These are phyloP conservation scores for Bombus sibiricus DNA, from an alignment of 1,140 invertebrate species.

Conservation along the genomic window DNA sequence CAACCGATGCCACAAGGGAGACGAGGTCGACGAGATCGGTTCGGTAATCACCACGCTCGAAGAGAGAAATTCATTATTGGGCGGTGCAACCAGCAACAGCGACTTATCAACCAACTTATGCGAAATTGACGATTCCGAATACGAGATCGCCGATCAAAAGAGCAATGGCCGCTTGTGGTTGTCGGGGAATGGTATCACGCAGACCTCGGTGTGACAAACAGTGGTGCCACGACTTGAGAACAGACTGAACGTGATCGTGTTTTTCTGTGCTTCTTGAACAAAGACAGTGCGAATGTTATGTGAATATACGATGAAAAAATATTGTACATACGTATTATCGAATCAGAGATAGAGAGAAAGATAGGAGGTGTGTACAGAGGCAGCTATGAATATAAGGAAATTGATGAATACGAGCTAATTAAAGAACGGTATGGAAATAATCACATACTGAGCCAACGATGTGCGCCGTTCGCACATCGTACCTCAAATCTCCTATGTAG, in stretches of 20 bases:
- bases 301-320: constrained; percentile 66
- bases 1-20: constrained; percentile 81
- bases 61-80: constrained; percentile 89
- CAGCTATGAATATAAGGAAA: constrained; percentile 61
- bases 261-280: constrained; percentile 65
- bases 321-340: constrained; percentile 73
- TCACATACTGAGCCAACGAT: constrained; percentile 36
- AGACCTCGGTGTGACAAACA: constrained; percentile 85
- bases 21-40: constrained; percentile 82
- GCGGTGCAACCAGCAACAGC: constrained; percentile 89
- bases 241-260: constrained; percentile 50
- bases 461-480: constrained; percentile 36
- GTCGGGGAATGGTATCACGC: constrained; percentile 82
- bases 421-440: constrained; percentile 10
- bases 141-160: constrained; percentile 85
- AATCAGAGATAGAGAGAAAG: constrained; percentile 57
- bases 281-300: constrained; percentile 63
- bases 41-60: constrained; percentile 85
- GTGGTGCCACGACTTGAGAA: constrained; percentile 50
- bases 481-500: constrained; percentile 59
- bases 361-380: constrained; percentile 71
- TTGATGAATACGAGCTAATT: constrained; percentile 13
- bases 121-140: constrained; percentile 96
- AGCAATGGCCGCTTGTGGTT: constrained; percentile 81
- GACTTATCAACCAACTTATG: constrained; percentile 94